phyloP scores from a whole-genome alignment of 2,113 vertebrate species.

The Syngnathus scovelli region DNA sequence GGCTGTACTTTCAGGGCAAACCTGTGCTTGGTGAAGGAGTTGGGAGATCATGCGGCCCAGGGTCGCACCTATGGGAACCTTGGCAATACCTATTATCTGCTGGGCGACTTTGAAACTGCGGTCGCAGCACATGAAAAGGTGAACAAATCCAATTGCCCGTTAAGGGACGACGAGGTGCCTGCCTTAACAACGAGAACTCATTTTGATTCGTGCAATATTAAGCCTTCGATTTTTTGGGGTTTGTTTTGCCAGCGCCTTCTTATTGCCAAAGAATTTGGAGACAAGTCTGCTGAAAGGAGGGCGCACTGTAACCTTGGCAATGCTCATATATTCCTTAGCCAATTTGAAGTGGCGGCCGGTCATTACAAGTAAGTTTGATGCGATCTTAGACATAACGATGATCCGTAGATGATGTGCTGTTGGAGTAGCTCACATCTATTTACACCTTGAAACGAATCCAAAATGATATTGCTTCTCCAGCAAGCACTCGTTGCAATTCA shows the following conservation, averaged over 20 bases:
- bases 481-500: not conserved
- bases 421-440: not conserved
- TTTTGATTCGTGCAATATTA: conserved; percentile 3
- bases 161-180: not conserved
- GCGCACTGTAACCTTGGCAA: conserved; percentile 97
- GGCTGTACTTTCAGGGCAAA: conserved; percentile 75
- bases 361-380: conserved; percentile 86
- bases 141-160: conserved; percentile 7
- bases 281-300: conserved; percentile 90
- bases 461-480: not conserved
- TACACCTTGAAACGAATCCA: not conserved
- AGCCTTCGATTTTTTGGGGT: conserved; percentile 7
- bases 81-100: conserved; percentile 94
- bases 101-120: conserved; percentile 88
- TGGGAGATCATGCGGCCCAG: conserved; percentile 87
- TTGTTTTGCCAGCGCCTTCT: conserved; percentile 78
- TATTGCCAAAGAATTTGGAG: conserved; percentile 96
- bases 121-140: conserved; percentile 92
- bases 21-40: conserved; percentile 82
- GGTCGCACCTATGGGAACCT: conserved; percentile 95
- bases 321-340: conserved; percentile 88
- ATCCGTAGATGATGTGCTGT: not conserved
- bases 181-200: not conserved
- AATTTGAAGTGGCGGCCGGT: conserved; percentile 88
- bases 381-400: too few species aligned